Base-by-base conservation (phyloP, 2,888 invertebrate species). In the Idaea dimidiata region DNA sequence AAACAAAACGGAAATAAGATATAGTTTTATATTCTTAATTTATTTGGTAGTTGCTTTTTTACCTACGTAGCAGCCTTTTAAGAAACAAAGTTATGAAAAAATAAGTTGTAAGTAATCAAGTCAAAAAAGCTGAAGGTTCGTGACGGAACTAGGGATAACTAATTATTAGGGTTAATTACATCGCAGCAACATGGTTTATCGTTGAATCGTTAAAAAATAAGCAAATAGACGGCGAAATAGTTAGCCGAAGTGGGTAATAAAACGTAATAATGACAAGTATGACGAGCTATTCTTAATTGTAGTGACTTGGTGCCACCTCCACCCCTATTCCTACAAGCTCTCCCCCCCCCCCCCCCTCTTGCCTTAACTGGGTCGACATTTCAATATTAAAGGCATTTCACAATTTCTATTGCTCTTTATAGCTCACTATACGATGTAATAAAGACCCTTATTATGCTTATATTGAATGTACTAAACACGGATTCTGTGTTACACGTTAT, bases 311-410 rank as follows among this genome's bases (percentile, higher is more conserved):
- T 64, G 66, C 59, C 70, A 64, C 65, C 72, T 66, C 64, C 67
- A 66, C 69, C 70, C 69, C 68, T 69, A 67, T 68, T 66, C 72
- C 68, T 61, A 53, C 68, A 67, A 73, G 67, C 75, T 77, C 76
- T 14, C 74, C 72, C 76, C 69, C 75, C 74, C 75, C 77, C 76
- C 7, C 74, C 72, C 76, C 69, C 75, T 73, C 77, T 67, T 77
- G 75, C 74, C 43, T 43, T 78, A 89, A 86, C 84, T 88, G 76
- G 89, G 88, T 86, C 88, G 85, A 83, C 88, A 86, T 88, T 88
- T 87, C 88, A 87, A 89, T 87, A 87, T 84, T 83, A 86, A 84
- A 88, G 86, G 84, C 88, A 87, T 89, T 89, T 87, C 86, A 87
- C 87, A 85, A 87, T 85, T 86, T 85, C 86, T 83, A 86, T 85